Evolutionary conservation across 2,888 invertebrate genomes (phyloP), one percentile per base, ranked within the genome.

Genomic region (Eupithecia pulchellata): DNA sequence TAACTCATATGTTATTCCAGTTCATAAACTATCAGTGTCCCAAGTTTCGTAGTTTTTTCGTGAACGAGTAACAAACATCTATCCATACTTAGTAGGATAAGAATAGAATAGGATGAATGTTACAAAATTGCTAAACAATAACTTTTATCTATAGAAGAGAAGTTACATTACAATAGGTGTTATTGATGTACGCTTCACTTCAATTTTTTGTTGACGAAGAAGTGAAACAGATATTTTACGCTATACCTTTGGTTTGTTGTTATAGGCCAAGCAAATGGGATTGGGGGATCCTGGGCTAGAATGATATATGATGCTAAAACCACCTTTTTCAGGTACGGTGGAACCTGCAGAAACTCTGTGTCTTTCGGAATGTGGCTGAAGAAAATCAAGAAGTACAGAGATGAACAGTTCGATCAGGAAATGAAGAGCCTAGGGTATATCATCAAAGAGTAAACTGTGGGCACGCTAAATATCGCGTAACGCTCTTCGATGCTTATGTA

Each of bases 381-480:
- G 86, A 97, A 84, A 86, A 93, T 84, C 80, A 95, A 82, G 90
- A 95, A 83, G 89, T 95, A 80, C 84, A 86, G 85, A 84, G 89
- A 91, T 57, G 86, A 87, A n/a, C 64, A 83, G 1, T 93, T 97
- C 74, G 94, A 96, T 60, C 95, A 91, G 74, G 97, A 97, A 78
- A 92, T 97, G 92, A 94, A 73, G 91, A 92, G 17, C 84, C 61
- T 96, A 58, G 97, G 97, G 3, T 96, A 96, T 82, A 78, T 95
- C 34, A 86, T 96, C n/a, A 92, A 94, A 77, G 91, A 93, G 72
- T 93, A 80, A 79, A 66, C 1, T 32, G 20, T n/a, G n/a, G n/a
- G n/a, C n/a, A n/a, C n/a, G n/a, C n/a, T n/a, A n/a, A n/a, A n/a
- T n/a, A n/a, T n/a, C n/a, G n/a, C n/a, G n/a, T n/a, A n/a, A n/a